Conservation (phyloP, 2,888 invertebrate genomes). For the Agriopis leucophaearia region DNA sequence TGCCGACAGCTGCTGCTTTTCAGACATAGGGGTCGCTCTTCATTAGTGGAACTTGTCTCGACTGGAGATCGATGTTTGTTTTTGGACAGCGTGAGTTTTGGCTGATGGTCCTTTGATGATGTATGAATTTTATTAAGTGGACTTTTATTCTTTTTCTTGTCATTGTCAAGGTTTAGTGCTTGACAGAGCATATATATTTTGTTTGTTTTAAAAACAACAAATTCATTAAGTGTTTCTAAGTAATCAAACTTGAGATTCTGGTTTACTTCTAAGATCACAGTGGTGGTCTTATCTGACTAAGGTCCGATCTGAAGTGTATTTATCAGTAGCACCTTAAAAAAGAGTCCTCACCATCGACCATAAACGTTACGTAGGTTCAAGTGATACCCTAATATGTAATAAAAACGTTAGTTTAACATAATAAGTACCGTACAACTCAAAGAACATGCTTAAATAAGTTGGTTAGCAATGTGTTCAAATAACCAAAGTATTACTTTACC, state of each 20-base stretch:
- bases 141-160: slow-evolving; percentile 35
- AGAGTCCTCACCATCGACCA: not conserved
- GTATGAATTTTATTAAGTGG: slow-evolving; percentile 66
- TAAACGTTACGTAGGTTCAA: not conserved
- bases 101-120: slow-evolving; percentile 81
- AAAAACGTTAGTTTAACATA: too few relatives aligned
- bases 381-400: too few relatives aligned
- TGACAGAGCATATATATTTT: not conserved
- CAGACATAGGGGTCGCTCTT: slow-evolving; percentile 82
- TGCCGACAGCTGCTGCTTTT: slow-evolving; percentile 84
- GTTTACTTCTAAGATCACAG: too few relatives aligned
- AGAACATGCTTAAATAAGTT: not conserved
- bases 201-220: not conserved
- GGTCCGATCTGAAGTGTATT: too few relatives aligned
- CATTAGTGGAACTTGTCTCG: slow-evolving; percentile 85
- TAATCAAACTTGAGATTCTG: not conserved
- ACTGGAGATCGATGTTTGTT: slow-evolving; percentile 84
- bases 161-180: not conserved
- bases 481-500: slow-evolving; percentile 16
- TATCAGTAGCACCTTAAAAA: too few relatives aligned
- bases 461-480: not conserved
- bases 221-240: not conserved
- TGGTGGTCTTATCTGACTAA: not conserved
- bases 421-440: not conserved
- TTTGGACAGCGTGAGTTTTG: slow-evolving; percentile 75